Evolutionary conservation across 2,888 invertebrate species (phyloP), one percentile per base, ranked within the genome.

Genomic region (Diabrotica balteata): DNA sequence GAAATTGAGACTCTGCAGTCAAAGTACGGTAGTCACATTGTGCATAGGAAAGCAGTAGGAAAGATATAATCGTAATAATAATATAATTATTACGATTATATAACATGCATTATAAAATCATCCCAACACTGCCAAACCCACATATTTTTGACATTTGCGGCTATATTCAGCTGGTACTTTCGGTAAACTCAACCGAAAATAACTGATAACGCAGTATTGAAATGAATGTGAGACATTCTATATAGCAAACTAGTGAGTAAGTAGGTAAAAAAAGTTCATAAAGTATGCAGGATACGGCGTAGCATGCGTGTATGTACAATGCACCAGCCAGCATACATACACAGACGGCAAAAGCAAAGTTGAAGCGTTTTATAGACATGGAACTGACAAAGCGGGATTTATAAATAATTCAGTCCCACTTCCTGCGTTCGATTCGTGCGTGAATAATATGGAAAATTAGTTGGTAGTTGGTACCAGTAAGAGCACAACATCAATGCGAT

Each of bases 391-490:
- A 66, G 59, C 51, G 60, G 66, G 59, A 66, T 69, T 66, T 66
- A 69, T 69, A 77, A 78, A 77, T 77, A 77, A 78, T 78, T 77
- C 75, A 74, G 70, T 67, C 69, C 68, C 68, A 76, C 75, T 78
- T 78, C 78, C 78, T 77, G 77, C 73, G 75, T 75, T 75, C 75
- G 73, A 73, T 73, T 73, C 72, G 75, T 78, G 77, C 77, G 77
- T 78, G 76, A 76, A 78, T 71, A 73, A 72, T 64, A 73, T 75
- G 72, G 75, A 75, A 74, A 75, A 77, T 77, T 77, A 77, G 76
- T 71, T 68, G 71, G 71, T 77, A 77, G 76, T 71, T 68, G 71
- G 71, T 68, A 66, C 45, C 57, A 42, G 51, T 43, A 46, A n/a
- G 17, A 62, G 11, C 52, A 42, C 59, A 59, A 53, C 52, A 32